Conservation (phyloP, 2,888 invertebrate species). For the Lasiommata megera region DNA sequence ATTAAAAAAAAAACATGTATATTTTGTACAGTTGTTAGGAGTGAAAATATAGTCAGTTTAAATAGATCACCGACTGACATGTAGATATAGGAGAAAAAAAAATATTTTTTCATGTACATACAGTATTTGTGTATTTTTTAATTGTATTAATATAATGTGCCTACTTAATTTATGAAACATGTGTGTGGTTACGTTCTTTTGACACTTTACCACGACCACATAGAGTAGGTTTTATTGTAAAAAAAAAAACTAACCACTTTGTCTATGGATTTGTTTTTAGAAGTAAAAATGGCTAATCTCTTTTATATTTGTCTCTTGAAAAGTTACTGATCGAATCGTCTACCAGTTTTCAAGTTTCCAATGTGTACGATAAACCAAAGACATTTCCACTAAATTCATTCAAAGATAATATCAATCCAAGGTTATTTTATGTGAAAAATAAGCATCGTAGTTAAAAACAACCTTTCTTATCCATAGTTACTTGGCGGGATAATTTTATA, state of each 20-base stretch:
- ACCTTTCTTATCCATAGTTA: neutral
- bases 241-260: slow-evolving; percentile 23
- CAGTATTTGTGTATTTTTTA: slow-evolving; percentile 48
- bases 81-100: slow-evolving; percentile 44
- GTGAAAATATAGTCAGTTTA: slow-evolving; percentile 27
- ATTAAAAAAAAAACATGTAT: slow-evolving; percentile 39
- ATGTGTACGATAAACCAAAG: slow-evolving; percentile 52
- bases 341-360: slow-evolving; percentile 24
- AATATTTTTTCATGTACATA: slow-evolving; percentile 57
- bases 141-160: slow-evolving; percentile 26
- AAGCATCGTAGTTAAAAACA: neutral
- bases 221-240: slow-evolving; percentile 26
- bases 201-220: slow-evolving; percentile 8
- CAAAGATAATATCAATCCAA: neutral
- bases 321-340: neutral
- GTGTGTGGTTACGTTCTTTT: slow-evolving; percentile 15
- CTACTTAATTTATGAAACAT: slow-evolving; percentile 42
- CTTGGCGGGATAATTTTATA: slow-evolving; percentile 12
- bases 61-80: slow-evolving; percentile 44
- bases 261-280: slow-evolving; percentile 19
- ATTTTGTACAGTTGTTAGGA: slow-evolving; percentile 46
- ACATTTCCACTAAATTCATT: slow-evolving; percentile 23
- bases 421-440: neutral
- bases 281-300: slow-evolving; percentile 22
- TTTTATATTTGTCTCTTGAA: neutral